phyloP scores from a whole-genome alignment of 37 sponge, comb jelly and placozoan species.

The Spongia lamella region DNA sequence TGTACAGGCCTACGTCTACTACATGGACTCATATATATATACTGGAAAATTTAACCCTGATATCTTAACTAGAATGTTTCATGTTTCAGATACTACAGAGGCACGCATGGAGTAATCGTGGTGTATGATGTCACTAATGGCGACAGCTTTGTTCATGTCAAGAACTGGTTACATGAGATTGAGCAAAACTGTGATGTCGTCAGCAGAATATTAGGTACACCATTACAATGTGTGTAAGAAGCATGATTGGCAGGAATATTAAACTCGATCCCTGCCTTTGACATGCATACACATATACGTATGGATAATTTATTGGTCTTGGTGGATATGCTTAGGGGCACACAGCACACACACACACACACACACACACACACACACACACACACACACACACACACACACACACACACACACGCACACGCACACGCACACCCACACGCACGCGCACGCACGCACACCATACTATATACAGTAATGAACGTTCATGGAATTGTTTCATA shows the following conservation, averaged over 20 bases:
- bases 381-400: conserved; percentile 1
- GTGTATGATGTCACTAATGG: conserved; percentile 97
- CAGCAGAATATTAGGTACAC: conserved; percentile 92
- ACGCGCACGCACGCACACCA: not conserved
- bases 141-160: conserved; percentile 94
- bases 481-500: not conserved
- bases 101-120: conserved; percentile 98
- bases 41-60: too few relatives aligned
- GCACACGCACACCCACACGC: not conserved
- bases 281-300: too few relatives aligned
- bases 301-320: too few relatives aligned
- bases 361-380: conserved; percentile 1
- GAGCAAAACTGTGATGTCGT: conserved; percentile 98
- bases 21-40: not conserved
- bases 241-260: too few relatives aligned
- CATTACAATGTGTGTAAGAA: too few relatives aligned
- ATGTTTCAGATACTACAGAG: conserved; percentile 90
- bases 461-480: not conserved
- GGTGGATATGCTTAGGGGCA: not conserved
- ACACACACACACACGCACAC: not conserved
- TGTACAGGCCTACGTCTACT: not conserved
- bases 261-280: too few relatives aligned
- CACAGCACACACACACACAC: not conserved
- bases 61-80: not conserved
- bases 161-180: conserved; percentile 96